Base-by-base conservation (phyloP, 2,888 invertebrate genomes). In the Proisotoma minuta region DNA sequence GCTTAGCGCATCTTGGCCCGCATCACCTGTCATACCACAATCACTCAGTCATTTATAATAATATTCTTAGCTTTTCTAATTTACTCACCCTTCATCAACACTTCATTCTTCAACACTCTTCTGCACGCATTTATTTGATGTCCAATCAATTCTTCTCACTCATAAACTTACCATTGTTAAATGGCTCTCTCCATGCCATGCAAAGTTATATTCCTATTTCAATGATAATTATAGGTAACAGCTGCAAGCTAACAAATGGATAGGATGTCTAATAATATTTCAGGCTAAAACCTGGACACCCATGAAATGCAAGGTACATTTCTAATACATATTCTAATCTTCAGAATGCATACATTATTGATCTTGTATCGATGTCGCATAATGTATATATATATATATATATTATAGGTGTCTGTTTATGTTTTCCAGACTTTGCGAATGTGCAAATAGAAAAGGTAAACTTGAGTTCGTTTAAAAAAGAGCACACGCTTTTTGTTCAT, bases 21-120 rank as follows among this genome's bases (percentile, higher is more conserved):
- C 29, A 29, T 28, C 43, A 56, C 56, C 54, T 54, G 56, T 56
- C 56, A 56, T 22, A 27, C 39, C 27, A 28, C 54, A 54, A 54
- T 54, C 39, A 26, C 27, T 54, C 54, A 56, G 24, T 56, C 56
- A 56, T 40, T 43, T 23, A 56, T 47, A 43, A 43, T 47, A n/a
- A 43, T 43, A 43, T 43, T 43, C 43, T 43, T 34, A 43, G 4
- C 56, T 43, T 56, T 56, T 56, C 56, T 56, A 56, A 56, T 56
- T 56, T 56, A 40, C 47, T 56, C 56, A 56, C 56, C 56, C 56
- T 56, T 56, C 56, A 56, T 56, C 56, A 56, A 56, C 56, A 56
- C 56, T 39, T 56, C 56, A 56, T 56, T 56, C 56, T 24, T 47
- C 43, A 20, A 20, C 43, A 18, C 43, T 12, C 56, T 47, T 26